These are phyloP conservation scores for Antitype chi DNA, from an alignment of 2,888 invertebrate species.

Conservation along the genomic window DNA sequence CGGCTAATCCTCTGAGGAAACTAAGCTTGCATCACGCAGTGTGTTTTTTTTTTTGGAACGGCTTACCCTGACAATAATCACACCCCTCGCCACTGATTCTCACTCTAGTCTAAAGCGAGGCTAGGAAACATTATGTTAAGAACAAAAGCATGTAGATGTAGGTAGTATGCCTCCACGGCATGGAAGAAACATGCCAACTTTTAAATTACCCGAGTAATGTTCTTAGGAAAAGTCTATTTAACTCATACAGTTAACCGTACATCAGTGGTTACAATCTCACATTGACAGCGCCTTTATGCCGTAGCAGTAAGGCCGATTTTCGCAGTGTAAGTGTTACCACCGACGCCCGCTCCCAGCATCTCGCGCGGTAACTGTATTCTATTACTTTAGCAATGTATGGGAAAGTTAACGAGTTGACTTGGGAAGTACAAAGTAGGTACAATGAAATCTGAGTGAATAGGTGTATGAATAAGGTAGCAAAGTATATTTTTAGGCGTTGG, in stretches of 20 bases:
- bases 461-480: not conserved
- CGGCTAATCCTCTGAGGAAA: no score
- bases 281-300: not conserved
- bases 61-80: no score
- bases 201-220: constrained; percentile 42
- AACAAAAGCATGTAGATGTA: not conserved
- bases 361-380: constrained; percentile 15
- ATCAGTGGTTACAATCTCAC: not conserved
- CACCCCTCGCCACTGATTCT: no score
- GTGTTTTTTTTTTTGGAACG: no score
- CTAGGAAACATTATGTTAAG: not conserved
- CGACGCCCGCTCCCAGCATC: not conserved
- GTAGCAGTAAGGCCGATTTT: not conserved
- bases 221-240: constrained; percentile 36
- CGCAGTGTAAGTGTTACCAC: not conserved
- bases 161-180: not conserved
- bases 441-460: constrained; percentile 28
- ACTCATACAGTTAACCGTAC: not conserved
- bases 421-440: constrained; percentile 43
- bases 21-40: no score
- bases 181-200: constrained; percentile 37
- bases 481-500: not conserved
- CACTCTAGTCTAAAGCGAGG: not conserved
- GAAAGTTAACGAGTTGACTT: constrained; percentile 62
- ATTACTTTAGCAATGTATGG: constrained; percentile 47